A percentile compares a stretch with the other conserved stretches of the same genome.
Conservation (phyloP, 2,888 invertebrate genomes). For the Drosophila neotestacea region DNA sequence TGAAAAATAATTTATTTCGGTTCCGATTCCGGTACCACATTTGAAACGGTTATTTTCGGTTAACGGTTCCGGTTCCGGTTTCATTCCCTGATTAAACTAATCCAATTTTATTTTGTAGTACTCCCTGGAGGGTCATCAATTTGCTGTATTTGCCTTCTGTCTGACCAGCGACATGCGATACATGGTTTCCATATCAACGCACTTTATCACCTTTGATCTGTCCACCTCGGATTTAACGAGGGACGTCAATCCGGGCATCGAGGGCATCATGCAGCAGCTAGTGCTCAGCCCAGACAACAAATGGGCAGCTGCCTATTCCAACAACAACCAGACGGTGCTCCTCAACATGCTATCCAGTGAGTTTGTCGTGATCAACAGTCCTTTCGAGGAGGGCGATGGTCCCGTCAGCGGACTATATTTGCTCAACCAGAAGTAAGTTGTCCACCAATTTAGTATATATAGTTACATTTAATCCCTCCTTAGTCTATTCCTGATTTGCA, state of each 20-base stretch:
- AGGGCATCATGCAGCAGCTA: constrained; percentile 98
- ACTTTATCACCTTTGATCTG: constrained; percentile 98
- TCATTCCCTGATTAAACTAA: not conserved
- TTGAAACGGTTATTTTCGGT: no score
- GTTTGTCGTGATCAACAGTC: constrained; percentile 94
- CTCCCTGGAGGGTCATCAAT: constrained; percentile 98
- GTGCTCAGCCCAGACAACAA: constrained; percentile 97
- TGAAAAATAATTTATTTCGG: no score
- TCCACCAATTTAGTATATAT: rapidly evolving
- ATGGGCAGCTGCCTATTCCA: constrained; percentile 97
- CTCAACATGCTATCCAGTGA: constrained; percentile 97
- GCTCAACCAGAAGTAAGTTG: constrained; percentile 87
- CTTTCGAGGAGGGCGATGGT: constrained; percentile 88
- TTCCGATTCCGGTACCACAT: no score
- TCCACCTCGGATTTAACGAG: constrained; percentile 97
- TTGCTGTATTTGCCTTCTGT: constrained; percentile 97
- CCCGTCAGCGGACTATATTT: constrained; percentile 88
- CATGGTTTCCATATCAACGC: constrained; percentile 97
- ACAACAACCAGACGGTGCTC: constrained; percentile 97
- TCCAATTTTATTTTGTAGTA: constrained; percentile 88
- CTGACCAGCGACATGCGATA: constrained; percentile 95
- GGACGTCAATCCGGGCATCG: constrained; percentile 96
- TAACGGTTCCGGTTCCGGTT: no score
- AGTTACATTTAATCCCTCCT: not conserved
- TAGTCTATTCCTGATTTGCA: constrained; percentile 91